phyloP scores from a whole-genome alignment of 2,113 vertebrate species.

The Micronycteris hirsuta region DNA sequence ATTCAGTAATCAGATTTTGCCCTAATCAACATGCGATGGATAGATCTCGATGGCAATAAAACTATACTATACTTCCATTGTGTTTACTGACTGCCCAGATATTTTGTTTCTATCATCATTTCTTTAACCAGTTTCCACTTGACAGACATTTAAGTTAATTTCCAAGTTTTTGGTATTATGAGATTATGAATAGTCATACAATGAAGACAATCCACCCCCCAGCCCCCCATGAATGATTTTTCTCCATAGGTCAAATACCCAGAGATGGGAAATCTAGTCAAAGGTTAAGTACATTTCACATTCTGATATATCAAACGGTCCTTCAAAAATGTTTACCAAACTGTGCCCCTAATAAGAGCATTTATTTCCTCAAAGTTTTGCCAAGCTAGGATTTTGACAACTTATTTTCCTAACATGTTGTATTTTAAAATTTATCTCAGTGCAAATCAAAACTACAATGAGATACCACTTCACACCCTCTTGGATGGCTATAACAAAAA shows the following conservation, averaged over 20 bases:
- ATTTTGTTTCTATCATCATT: neutral
- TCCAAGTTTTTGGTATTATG: neutral
- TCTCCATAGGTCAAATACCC: neutral
- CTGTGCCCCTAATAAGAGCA: neutral
- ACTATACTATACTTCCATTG: too few relatives aligned
- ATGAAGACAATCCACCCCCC: neutral
- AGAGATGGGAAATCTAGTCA: neutral
- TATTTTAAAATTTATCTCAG: neutral
- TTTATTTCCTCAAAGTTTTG: conserved; percentile 1
- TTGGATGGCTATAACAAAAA: neutral
- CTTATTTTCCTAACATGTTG: neutral
- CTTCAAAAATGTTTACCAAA: neutral
- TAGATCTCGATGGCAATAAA: neutral
- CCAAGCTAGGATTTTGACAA: neutral
- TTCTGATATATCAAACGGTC: neutral
- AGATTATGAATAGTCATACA: neutral
- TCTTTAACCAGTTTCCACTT: neutral
- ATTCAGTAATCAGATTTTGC: neutral
- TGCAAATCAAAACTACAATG: neutral
- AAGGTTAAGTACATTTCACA: neutral
- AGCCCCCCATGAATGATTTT: neutral
- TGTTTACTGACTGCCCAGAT: neutral
- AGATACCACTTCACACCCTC: neutral
- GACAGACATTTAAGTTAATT: neutral
- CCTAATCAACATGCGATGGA: neutral